phyloP scores from a whole-genome alignment of 2,797 vertebrate genomes.

The Karalla daura region DNA sequence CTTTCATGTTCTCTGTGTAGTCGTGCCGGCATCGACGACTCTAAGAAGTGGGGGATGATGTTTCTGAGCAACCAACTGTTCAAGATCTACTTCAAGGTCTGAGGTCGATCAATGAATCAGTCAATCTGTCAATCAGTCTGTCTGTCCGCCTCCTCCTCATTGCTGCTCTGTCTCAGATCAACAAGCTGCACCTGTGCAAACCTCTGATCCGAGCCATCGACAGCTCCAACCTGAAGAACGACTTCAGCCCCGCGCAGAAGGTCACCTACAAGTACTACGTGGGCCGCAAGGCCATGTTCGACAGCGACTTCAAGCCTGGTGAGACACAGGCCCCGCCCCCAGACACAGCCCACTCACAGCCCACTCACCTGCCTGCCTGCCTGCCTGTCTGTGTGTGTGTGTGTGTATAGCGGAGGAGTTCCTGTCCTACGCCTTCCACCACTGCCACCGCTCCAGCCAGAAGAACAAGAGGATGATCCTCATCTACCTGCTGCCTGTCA shows the following conservation, averaged over 20 bases:
- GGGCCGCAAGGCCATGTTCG: conserved; percentile 97
- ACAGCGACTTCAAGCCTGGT: conserved; percentile 98
- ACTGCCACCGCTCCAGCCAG: conserved; percentile 94
- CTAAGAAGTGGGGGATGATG: conserved; percentile 99
- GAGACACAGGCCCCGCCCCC: not conserved
- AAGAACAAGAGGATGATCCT: conserved; percentile 98
- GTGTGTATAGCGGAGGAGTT: conserved; percentile 91
- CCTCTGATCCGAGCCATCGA: conserved; percentile 97
- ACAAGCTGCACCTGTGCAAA: conserved; percentile 96
- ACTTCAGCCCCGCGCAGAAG: conserved; percentile 93
- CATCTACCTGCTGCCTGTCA: conserved; percentile 95
- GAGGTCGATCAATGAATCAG: not conserved
- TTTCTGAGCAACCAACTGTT: conserved; percentile 98
- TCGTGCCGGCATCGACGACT: conserved; percentile 95
- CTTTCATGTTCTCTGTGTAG: conserved; percentile 61
- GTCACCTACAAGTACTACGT: conserved; percentile 97
- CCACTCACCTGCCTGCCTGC: too few species aligned
- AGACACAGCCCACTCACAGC: too few species aligned
- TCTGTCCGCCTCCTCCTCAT: too few species aligned
- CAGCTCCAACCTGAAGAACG: conserved; percentile 96
- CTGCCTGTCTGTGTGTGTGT: not conserved
- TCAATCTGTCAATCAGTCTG: too few species aligned
- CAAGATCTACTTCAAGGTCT: conserved; percentile 99
- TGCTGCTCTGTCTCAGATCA: conserved; percentile 84
- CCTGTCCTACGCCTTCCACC: conserved; percentile 92